Percentiles rank a stretch among this genome's conserved stretches.
Conservation (phyloP, 2,797 vertebrate genomes). For the Mus caroli region DNA sequence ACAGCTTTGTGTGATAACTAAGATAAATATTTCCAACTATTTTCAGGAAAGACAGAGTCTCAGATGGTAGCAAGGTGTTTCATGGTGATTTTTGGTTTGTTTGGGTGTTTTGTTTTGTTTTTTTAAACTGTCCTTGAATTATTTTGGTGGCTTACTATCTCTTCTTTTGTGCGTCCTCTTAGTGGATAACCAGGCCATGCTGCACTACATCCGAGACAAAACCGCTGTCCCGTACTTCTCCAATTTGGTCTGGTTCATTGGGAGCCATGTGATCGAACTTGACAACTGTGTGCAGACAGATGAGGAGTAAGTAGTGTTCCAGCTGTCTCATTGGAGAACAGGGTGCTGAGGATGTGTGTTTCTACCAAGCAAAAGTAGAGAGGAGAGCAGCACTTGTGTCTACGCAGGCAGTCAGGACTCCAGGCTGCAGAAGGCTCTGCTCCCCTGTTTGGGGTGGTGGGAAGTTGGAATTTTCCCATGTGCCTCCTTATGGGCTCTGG, state of each 20-base stretch:
- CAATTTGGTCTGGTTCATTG: constrained; percentile 99
- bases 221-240: constrained; percentile 99
- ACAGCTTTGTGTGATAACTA: constrained; percentile 70
- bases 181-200: constrained; percentile 99
- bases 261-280: constrained; percentile 98
- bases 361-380: not conserved
- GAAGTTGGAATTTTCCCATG: not conserved
- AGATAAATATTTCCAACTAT: constrained; percentile 55
- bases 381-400: not conserved
- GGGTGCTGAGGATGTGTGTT: not conserved
- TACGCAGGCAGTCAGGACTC: not conserved
- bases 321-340: not conserved
- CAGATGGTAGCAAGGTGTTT: constrained; percentile 74
- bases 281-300: constrained; percentile 99
- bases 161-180: constrained; percentile 77
- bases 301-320: constrained; percentile 94
- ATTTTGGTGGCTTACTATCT: constrained; percentile 74
- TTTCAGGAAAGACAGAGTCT: constrained; percentile 79
- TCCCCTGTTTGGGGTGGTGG: not conserved
- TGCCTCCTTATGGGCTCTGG: not conserved
- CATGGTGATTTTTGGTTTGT: constrained; percentile 46
- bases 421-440: not conserved
- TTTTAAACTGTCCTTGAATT: constrained; percentile 61
- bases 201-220: constrained; percentile 99
- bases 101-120: not conserved